These are phyloP conservation scores for Marcusenius ussheri DNA, from an alignment of 2,113 vertebrate species.

Conservation along the genomic window DNA sequence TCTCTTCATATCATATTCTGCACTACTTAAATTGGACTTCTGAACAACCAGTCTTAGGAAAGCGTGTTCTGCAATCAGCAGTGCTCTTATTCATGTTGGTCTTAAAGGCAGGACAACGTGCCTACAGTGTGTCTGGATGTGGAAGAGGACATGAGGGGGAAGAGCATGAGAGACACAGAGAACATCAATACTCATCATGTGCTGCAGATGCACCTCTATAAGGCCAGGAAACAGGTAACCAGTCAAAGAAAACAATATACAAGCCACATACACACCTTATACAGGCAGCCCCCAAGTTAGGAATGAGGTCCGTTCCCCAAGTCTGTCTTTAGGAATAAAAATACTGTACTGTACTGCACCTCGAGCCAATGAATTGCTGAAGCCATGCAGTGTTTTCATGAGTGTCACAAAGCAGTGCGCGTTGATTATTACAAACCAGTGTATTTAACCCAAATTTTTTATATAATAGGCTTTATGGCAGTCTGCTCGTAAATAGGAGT, in stretches of 20 bases:
- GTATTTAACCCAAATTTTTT: background rate
- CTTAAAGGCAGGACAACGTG: constrained; percentile 65
- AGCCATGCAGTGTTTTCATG: background rate
- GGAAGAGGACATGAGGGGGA: constrained; percentile 72
- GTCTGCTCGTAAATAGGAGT: background rate
- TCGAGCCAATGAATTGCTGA: background rate
- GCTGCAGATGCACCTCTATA: constrained; percentile 87
- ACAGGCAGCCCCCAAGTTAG: background rate
- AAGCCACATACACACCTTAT: background rate
- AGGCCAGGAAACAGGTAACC: constrained; percentile 79
- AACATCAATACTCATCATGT: constrained; percentile 78
- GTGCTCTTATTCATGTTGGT: constrained; percentile 1
- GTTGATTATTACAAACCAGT: background rate
- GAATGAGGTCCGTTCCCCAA: background rate
- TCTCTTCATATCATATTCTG: background rate
- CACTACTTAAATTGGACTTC: background rate
- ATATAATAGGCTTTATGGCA: background rate
- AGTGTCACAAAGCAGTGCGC: background rate
- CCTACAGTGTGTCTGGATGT: constrained; percentile 83
- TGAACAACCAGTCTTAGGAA: background rate
- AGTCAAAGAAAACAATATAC: background rate
- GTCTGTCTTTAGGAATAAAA: background rate
- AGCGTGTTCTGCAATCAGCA: background rate
- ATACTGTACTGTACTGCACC: background rate
- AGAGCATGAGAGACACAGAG: constrained; percentile 66